Evolutionary conservation across 2,888 invertebrate species (phyloP), one percentile per base, ranked within the genome.

Genomic region (Acleris cristana): DNA sequence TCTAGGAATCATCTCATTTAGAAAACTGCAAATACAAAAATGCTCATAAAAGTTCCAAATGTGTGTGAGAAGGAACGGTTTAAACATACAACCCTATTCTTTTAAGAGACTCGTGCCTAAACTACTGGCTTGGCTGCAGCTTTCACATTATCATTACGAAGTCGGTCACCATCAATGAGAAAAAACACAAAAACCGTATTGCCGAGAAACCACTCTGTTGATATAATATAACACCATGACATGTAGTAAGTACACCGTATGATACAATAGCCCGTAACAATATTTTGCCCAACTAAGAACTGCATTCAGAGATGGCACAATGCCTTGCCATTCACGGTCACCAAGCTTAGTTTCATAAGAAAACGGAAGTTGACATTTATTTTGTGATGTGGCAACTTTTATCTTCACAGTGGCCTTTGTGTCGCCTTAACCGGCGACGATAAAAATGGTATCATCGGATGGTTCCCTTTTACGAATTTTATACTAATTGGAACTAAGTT

Each of bases 361-460:
- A 80, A 84, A 82, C 86, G 87, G 87, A 88, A 87, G 87, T 87
- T 82, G 81, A 83, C 83, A 81, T 81, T 83, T 74, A 81, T 81
- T 84, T 73, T 73, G 73, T 72, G 79, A 78, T 82, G 80, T 76
- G 76, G 79, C 77, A 80, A 83, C 81, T 79, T 76, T 74, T 79
- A 76, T 79, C 74, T 72, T 69, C 57, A 60, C 48, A 12, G 72
- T 74, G 72, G 62, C 71, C 76, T 75, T 83, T 67, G 62, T 62
- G 59, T 48, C 49, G 51, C 61, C 21, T 57, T 57, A 26, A 55
- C 52, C 21, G 30, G 59, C 7, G 30, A 53, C 53, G 40, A 23
- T 57, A 23, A 44, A 59, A 49, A 30, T 30, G 58, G 40, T 61
- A 48, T 48, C 26, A 34, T 48, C 62, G 55, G 68, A 30, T 34